A percentile compares a stretch with the other conserved stretches of the same genome.
Conservation (phyloP, 2,113 vertebrate genomes). For the Percina caprodes region DNA sequence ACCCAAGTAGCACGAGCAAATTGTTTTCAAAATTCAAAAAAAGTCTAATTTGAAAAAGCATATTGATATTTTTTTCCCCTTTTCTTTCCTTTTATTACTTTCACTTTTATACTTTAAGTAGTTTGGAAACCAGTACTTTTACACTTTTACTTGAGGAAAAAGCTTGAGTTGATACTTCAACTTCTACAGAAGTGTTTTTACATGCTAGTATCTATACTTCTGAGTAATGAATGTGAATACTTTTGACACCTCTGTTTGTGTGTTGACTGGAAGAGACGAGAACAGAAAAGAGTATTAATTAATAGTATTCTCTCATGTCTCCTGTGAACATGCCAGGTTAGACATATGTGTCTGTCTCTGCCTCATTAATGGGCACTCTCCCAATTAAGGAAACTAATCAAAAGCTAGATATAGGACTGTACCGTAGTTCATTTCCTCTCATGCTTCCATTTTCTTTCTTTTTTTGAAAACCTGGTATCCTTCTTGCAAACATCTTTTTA, state of each 20-base stretch:
- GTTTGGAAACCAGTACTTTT: no score
- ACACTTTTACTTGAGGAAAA: no score
- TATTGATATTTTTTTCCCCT: no score
- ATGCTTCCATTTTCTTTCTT: conserved; percentile 1
- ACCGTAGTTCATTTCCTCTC: conserved; percentile 1
- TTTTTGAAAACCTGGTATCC: neutral
- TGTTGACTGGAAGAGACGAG: conserved; percentile 22
- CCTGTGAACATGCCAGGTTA: conserved; percentile 51
- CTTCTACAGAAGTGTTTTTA: no score
- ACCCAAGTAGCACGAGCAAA: no score
- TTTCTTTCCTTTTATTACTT: no score
- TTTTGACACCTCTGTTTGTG: neutral
- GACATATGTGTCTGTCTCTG: conserved; percentile 48
- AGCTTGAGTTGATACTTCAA: no score
- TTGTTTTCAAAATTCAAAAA: no score
- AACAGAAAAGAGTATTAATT: conserved; percentile 20
- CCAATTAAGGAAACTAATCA: conserved; percentile 64
- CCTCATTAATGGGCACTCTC: conserved; percentile 58
- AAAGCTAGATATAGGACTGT: conserved; percentile 28
- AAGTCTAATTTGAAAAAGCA: no score
- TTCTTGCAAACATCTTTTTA: conserved; percentile 5
- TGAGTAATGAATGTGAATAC: no score
- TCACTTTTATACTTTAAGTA: no score
- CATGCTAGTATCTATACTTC: no score
- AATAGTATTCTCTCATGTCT: conserved; percentile 22